Percentiles rank a stretch among this genome's conserved stretches.
These are phyloP conservation scores for Drosophila rhopaloa DNA, from an alignment of 1,140 invertebrate species.

Conservation along the genomic window DNA sequence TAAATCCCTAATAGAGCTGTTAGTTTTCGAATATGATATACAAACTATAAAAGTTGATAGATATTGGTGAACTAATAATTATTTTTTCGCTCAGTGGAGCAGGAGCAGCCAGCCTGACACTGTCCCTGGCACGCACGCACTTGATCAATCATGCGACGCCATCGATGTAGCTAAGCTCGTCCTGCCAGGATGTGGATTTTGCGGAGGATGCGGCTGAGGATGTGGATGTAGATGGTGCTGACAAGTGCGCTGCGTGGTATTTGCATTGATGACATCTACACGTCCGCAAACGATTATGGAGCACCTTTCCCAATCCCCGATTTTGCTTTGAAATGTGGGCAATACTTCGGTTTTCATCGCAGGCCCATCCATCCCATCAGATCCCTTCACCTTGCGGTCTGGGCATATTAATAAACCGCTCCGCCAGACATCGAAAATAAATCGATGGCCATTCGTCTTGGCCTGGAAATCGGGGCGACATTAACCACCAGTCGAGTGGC, in stretches of 20 bases:
- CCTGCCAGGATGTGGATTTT: conserved; percentile 37
- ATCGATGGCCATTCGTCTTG: conserved; percentile 69
- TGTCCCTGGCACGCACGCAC: conserved; percentile 75
- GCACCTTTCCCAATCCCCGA: conserved; percentile 34
- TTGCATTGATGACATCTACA: conserved; percentile 82
- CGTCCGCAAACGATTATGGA: conserved; percentile 69
- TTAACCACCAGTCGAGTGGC: conserved; percentile 56
- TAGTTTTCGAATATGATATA: too few relatives aligned
- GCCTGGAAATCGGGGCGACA: conserved; percentile 64
- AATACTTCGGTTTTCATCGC: conserved; percentile 9
- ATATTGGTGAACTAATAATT: too few relatives aligned
- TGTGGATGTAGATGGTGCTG: conserved; percentile 27
- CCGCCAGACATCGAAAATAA: conserved; percentile 68
- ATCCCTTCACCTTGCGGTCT: conserved; percentile 51
- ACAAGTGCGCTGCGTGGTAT: conserved; percentile 66
- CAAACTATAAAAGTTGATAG: too few relatives aligned
- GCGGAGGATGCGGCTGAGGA: background rate
- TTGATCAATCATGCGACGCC: conserved; percentile 77
- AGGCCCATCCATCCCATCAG: conserved; percentile 1
- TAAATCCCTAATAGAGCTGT: too few relatives aligned
- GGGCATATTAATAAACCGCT: conserved; percentile 77
- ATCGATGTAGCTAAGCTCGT: conserved; percentile 34
- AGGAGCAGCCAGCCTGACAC: conserved; percentile 31
- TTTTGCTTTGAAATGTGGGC: conserved; percentile 22
- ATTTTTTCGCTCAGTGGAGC: conserved; percentile 5